Conservation (phyloP, 2,113 vertebrate species). For the Pelecanoides urinatrix region DNA sequence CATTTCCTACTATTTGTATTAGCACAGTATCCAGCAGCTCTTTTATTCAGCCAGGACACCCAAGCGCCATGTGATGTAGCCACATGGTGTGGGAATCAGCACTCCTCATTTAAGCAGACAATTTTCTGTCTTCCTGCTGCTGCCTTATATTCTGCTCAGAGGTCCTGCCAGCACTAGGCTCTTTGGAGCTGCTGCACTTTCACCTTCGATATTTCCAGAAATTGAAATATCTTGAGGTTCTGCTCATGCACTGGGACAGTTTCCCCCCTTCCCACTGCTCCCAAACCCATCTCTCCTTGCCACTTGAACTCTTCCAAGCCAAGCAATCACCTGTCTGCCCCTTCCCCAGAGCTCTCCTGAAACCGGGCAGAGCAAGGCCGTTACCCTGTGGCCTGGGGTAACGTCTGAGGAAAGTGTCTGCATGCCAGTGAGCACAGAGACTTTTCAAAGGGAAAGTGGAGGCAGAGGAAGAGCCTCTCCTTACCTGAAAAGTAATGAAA, state of each 20-base stretch:
- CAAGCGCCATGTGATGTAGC: neutral
- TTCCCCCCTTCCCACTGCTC: neutral
- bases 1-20: neutral
- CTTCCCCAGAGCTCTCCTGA: neutral
- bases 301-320: neutral
- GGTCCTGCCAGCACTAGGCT: neutral
- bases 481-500: neutral
- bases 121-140: neutral
- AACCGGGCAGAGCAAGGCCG: neutral
- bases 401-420: neutral
- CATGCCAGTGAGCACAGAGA: rapidly evolving
- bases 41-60: neutral
- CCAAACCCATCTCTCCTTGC: neutral
- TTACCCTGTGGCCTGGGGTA: neutral
- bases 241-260: neutral
- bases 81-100: rapidly evolving
- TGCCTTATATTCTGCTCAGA: neutral
- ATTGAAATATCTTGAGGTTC: neutral
- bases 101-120: neutral
- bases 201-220: neutral
- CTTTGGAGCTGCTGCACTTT: neutral
- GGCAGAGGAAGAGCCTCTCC: neutral
- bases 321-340: neutral
- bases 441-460: neutral
- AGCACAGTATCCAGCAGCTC: neutral